Percentiles rank a stretch among this genome's conserved stretches.
Evolutionary conservation across 2,113 vertebrate species (phyloP).

Genomic region (Aleadryas rufinucha): DNA sequence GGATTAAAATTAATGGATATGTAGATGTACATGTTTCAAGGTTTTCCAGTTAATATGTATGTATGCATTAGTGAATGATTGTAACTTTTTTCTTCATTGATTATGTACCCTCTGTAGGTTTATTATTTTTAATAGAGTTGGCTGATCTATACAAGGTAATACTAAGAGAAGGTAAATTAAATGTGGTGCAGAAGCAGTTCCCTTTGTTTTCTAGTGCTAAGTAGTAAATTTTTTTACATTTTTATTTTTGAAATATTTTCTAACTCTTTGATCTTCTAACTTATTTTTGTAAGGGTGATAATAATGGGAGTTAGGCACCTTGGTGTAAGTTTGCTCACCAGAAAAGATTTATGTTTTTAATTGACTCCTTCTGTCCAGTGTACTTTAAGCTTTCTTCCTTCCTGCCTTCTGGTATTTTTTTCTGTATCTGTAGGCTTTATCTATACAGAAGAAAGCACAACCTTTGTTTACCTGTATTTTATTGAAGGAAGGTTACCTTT

Average conservation of each 20-base stretch:
- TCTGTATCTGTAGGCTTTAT: not conserved
- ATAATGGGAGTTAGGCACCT: not conserved
- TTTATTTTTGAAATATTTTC: not conserved
- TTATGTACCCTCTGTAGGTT: not conserved
- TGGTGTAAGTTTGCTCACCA: not conserved
- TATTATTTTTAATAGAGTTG: not conserved
- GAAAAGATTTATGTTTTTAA: not conserved
- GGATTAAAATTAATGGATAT: conserved; percentile 10
- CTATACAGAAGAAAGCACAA: not conserved
- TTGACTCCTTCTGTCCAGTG: not conserved
- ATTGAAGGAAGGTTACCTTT: not conserved
- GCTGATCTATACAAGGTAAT: not conserved
- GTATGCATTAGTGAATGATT: not conserved
- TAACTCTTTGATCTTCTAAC: not conserved
- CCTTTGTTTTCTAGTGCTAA: not conserved
- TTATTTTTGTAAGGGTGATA: not conserved
- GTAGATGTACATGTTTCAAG: not conserved
- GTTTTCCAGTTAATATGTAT: not conserved
- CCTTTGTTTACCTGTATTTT: not conserved
- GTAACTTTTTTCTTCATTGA: not conserved
- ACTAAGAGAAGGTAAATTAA: not conserved
- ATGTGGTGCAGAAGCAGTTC: not conserved
- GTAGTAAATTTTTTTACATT: not conserved
- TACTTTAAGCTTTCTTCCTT: not conserved
- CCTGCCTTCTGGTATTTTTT: not conserved